These are phyloP conservation scores for Fundulus diaphanus DNA, from an alignment of 2,797 vertebrate species.

Conservation along the genomic window DNA sequence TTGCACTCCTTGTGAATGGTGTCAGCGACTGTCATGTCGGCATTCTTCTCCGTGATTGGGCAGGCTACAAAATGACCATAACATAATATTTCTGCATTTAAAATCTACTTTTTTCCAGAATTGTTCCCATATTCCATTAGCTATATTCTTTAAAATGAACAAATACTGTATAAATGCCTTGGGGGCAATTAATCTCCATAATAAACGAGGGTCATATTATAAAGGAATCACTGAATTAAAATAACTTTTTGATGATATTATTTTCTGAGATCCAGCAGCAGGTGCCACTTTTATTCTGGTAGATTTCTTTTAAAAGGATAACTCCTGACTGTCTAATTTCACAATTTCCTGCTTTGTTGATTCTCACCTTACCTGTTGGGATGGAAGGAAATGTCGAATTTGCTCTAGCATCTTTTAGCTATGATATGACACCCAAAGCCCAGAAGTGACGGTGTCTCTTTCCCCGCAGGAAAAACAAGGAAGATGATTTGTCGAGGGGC, in stretches of 20 bases:
- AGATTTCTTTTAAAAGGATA: slow-evolving; percentile 38
- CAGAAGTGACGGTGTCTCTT: slow-evolving; percentile 77
- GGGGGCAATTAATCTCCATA: background rate
- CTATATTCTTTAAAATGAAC: background rate
- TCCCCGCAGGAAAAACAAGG: slow-evolving; percentile 81
- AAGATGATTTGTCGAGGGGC: slow-evolving; percentile 81
- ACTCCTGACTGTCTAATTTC: slow-evolving; percentile 59
- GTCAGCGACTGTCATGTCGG: background rate
- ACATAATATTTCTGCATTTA: background rate
- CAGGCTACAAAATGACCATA: background rate
- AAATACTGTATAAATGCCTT: background rate
- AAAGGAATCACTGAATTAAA: background rate
- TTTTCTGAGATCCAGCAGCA: background rate
- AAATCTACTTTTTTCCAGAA: background rate
- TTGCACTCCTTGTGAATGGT: background rate
- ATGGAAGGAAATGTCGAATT: slow-evolving; percentile 76
- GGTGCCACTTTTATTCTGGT: slow-evolving; percentile 30
- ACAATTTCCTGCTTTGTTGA: slow-evolving; percentile 65
- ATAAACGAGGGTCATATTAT: background rate
- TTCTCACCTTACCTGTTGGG: slow-evolving; percentile 75
- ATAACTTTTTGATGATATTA: background rate
- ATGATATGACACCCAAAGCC: slow-evolving; percentile 82
- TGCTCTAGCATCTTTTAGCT: slow-evolving; percentile 73
- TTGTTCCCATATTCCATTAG: background rate
- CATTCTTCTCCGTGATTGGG: background rate